Evolutionary conservation across 1,140 invertebrate genomes (phyloP), one percentile per base, ranked within the genome.

Genomic region (Bombus vancouverensis): DNA sequence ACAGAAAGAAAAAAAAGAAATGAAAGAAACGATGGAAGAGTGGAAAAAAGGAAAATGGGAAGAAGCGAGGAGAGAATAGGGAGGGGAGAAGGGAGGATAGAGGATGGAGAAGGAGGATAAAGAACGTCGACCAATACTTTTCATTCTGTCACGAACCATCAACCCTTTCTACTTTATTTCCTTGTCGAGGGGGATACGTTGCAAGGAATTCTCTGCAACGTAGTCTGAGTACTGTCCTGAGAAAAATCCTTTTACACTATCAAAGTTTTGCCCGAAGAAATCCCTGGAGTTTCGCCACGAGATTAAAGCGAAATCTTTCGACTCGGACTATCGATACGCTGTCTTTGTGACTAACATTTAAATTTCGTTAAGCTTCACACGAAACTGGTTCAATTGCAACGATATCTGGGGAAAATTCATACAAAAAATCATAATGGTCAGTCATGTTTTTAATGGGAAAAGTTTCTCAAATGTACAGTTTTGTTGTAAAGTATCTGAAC

Each of bases 181-280:
- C 44, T 86, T 77, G 62, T 44, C 22, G 59, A 84, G 88, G 68
- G 81, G 81, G 79, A 87, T 84, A 84, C 88, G 74, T 37, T 76
- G 76, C 28, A n/a, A 82, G 76, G 73, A 84, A 89, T 89, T 89
- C 86, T 84, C 68, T 77, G 53, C 62, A 73, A 84, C 81, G 85
- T 66, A 42, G 72, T 78, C 81, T 76, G 88, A 73, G 72, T 57
- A 66, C 68, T 81, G 79, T 80, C 88, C 71, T 66, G 79, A 89
- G 88, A 80, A 86, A 83, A 89, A 89, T 87, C 89, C 80, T 82
- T 89, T 89, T 78, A 87, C 85, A 73, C 71, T 76, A 89, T 87
- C 85, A 82, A 82, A 84, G 75, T 83, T 90, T 87, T 77, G 71
- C 75, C 72, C 65, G 72, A 66, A 34, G 59, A 90, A 90, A 88